Evolutionary conservation across 2,888 invertebrate genomes (phyloP).

Genomic region (Dasypolia templi): DNA sequence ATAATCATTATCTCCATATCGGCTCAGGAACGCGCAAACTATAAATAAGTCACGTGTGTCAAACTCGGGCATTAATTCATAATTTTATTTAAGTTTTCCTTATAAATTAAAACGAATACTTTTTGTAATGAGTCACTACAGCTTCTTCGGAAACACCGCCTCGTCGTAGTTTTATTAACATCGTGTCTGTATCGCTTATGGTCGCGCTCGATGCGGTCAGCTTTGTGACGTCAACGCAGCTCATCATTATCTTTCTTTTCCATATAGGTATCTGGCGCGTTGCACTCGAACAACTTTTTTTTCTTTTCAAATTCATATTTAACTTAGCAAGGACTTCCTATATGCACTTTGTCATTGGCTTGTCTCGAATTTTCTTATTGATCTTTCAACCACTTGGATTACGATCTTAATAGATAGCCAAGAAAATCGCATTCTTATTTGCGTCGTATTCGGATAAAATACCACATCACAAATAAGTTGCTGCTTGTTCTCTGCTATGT

Average conservation of each 20-base stretch:
- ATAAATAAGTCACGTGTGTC: slow-evolving; percentile 5
- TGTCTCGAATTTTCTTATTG: neutral
- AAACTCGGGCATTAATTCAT: neutral
- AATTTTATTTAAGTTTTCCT: neutral
- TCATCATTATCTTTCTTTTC: neutral
- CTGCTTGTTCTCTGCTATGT: neutral
- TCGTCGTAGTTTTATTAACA: neutral
- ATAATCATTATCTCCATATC: neutral
- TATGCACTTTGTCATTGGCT: neutral
- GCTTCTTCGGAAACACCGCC: neutral
- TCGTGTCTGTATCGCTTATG: neutral
- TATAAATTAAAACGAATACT: neutral
- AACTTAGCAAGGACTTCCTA: neutral
- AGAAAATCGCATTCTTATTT: neutral
- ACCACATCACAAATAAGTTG: neutral
- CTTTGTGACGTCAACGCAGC: slow-evolving; percentile 14
- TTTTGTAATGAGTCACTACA: neutral
- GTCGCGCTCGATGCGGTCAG: neutral
- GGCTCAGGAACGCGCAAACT: slow-evolving; percentile 4
- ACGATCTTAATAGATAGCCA: neutral
- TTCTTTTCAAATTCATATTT: neutral
- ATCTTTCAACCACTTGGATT: neutral
- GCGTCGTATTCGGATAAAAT: neutral
- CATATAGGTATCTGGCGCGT: neutral
- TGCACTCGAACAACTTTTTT: neutral